Evolutionary conservation across 2,888 invertebrate genomes (phyloP).

Genomic region (Dynastes tityus): DNA sequence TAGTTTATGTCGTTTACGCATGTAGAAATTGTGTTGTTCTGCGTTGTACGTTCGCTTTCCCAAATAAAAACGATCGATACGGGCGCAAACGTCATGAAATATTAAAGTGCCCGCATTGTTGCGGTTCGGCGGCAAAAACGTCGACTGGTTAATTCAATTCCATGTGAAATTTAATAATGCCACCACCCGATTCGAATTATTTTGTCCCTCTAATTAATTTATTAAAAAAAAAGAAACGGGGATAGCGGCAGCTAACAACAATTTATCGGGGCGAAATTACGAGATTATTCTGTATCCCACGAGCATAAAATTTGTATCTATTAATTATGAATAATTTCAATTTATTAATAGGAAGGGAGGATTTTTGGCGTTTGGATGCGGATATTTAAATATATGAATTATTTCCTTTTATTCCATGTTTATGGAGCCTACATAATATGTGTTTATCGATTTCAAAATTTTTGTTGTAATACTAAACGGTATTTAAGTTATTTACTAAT

Average conservation of each 20-base stretch:
- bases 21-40: background rate
- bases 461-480: too few species aligned
- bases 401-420: too few species aligned
- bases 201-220: constrained; percentile 27
- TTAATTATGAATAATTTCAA: background rate
- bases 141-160: constrained; percentile 38
- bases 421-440: too few species aligned
- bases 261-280: background rate
- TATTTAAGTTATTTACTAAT: too few species aligned
- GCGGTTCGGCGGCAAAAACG: constrained; percentile 42
- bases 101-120: constrained; percentile 53
- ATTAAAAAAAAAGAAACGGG: background rate
- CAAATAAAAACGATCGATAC: constrained; percentile 53
- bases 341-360: too few species aligned
- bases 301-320: background rate
- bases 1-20: background rate
- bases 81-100: constrained; percentile 51
- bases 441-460: too few species aligned
- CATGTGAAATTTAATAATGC: constrained; percentile 38
- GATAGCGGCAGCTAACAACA: background rate
- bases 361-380: too few species aligned
- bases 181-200: constrained; percentile 18
- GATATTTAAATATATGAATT: too few species aligned
- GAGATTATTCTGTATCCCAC: background rate
- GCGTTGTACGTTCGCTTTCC: constrained; percentile 35